phyloP scores from a whole-genome alignment of 2,888 invertebrate genomes.

The Gortyna flavago region DNA sequence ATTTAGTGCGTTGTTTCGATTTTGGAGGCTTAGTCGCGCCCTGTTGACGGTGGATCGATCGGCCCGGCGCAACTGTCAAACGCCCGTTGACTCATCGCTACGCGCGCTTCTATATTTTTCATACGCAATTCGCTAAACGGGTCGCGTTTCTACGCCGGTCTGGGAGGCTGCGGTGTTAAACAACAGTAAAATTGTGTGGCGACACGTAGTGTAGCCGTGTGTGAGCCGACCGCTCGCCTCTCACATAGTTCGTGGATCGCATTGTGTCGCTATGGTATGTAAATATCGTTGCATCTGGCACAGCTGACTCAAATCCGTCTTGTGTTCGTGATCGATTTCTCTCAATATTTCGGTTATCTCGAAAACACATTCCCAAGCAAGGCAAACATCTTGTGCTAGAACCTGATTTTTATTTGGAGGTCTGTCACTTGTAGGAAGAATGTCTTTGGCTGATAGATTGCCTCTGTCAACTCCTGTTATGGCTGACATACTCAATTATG shows the following conservation, averaged over 20 bases:
- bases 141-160: constrained; percentile 67
- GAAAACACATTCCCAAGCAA: constrained; percentile 60
- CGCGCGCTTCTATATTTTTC: constrained; percentile 78
- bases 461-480: constrained; percentile 52
- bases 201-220: constrained; percentile 36
- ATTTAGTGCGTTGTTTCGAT: constrained; percentile 68
- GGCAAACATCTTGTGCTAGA: constrained; percentile 63
- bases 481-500: constrained; percentile 56
- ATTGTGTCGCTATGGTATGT: constrained; percentile 65
- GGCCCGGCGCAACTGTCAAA: constrained; percentile 86
- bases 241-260: constrained; percentile 45
- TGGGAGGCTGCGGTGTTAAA: constrained; percentile 62
- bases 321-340: constrained; percentile 58
- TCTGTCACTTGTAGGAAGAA: constrained; percentile 64
- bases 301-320: constrained; percentile 67
- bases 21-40: constrained; percentile 76
- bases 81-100: constrained; percentile 87
- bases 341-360: constrained; percentile 39
- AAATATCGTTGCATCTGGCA: constrained; percentile 67
- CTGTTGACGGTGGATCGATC: constrained; percentile 87
- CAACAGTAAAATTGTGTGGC: constrained; percentile 67
- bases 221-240: constrained; percentile 25
- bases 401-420: constrained; percentile 65
- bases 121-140: constrained; percentile 81
- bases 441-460: constrained; percentile 60